Base-by-base conservation (phyloP, 2,888 invertebrate species). In the Cheilosia variabilis region DNA sequence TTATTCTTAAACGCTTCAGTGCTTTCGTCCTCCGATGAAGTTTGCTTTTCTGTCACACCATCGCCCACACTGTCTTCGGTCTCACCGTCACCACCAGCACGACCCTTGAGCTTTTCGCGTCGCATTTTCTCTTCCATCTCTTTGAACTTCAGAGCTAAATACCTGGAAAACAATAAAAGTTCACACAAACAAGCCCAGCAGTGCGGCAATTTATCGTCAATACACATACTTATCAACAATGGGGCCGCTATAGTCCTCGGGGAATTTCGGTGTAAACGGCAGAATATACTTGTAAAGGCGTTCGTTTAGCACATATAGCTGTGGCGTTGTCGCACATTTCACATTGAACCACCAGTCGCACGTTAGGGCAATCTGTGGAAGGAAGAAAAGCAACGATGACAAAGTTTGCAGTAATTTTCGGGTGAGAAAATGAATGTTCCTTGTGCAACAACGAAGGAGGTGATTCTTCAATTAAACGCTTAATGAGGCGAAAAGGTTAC, bases 331-430 rank as follows among this genome's bases (percentile, higher is more conserved):
- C 31, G 96, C 94, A 91, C 97, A 97, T 89, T 96, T 95, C 0
- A 97, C 97, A 91, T 97, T 97, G 92, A 96, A 97, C 97, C 97
- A 97, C 97, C 97, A 97, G 91, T 97, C 97, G 90, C 97, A 97
- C 0, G 97, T 97, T 53, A 97, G 93, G 0, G 95, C 96, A 15
- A 97, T 96, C 92, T 92, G 75, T 24, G 17, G 55, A 69, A 65
- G 55, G 50, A 37, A 63, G 43, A 62, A 66, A 57, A 53, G 41
- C 37, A 13, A 58, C 34, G 31, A 73, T 83, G 75, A 84, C 60
- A 80, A 76, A 86, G 60, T 80, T 75, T 76, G 75, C 43, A 66
- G 79, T 80, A 75, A 60, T 73, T 84, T 75, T 71, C 53, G 37
- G 66, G 60, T 37, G 76, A 19, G 45, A 31, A 60, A 66, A 71